Percentiles rank a stretch among this genome's conserved stretches.
Conservation (phyloP, 2,797 vertebrate genomes). For the Rhabdomys pumilio region DNA sequence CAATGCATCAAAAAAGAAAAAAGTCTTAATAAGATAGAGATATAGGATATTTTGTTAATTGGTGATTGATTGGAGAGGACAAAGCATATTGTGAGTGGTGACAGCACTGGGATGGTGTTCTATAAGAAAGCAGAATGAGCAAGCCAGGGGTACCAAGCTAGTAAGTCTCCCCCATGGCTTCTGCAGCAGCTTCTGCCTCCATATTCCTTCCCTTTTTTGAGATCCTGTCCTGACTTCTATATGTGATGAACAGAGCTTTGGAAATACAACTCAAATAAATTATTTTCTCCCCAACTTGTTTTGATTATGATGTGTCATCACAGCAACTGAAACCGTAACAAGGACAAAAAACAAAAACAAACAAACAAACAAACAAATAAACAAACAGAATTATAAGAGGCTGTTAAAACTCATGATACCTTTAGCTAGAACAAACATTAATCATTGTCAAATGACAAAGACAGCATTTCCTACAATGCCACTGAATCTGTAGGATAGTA, state of each 20-base stretch:
- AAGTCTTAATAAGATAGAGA: neutral
- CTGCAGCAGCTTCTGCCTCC: neutral
- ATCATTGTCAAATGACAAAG: too few relatives aligned
- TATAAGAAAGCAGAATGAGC: neutral
- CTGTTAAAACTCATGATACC: neutral
- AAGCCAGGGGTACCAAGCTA: neutral
- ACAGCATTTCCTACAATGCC: neutral
- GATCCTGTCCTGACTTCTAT: neutral
- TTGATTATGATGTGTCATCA: neutral
- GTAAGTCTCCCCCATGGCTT: too few relatives aligned
- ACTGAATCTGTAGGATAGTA: neutral
- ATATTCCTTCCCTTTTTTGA: neutral
- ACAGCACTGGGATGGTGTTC: neutral
- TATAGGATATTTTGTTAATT: neutral
- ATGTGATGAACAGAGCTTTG: neutral
- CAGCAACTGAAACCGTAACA: too few relatives aligned
- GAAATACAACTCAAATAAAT: neutral
- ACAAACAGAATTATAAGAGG: neutral
- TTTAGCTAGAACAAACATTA: neutral
- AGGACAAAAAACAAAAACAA: neutral
- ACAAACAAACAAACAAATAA: neutral
- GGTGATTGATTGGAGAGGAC: neutral
- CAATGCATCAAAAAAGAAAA: neutral
- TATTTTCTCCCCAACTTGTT: neutral
- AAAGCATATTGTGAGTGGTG: neutral